A percentile compares a stretch with the other conserved stretches of the same genome.
Evolutionary conservation across 2,888 invertebrate species (phyloP).

Genomic region (Nomada fabriciana): DNA sequence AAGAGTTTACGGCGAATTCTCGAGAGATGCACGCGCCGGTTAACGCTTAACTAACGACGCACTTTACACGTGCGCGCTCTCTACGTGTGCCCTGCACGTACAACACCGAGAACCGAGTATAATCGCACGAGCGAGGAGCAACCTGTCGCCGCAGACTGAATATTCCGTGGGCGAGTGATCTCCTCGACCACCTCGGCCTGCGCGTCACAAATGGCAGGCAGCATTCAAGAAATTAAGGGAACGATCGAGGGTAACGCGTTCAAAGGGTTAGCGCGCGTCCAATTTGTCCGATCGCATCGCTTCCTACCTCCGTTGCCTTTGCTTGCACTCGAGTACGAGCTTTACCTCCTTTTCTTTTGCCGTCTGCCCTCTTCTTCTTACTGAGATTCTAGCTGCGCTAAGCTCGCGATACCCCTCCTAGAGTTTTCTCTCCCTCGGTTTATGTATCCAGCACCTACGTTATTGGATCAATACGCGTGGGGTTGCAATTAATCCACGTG

Average conservation of each 20-base stretch:
- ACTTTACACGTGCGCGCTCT: background rate
- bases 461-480: constrained; percentile 81
- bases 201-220: background rate
- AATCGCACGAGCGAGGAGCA: background rate
- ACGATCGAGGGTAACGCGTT: too few relatives aligned
- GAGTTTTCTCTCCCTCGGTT: constrained; percentile 63
- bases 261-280: too few relatives aligned
- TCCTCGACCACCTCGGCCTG: too few relatives aligned
- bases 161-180: background rate
- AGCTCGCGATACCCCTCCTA: constrained; percentile 53
- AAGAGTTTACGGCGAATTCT: constrained; percentile 49
- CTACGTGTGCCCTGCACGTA: background rate
- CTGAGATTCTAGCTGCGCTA: too few relatives aligned
- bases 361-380: constrained; percentile 22
- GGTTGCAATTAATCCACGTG: constrained; percentile 80
- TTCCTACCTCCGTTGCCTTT: too few relatives aligned
- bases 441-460: constrained; percentile 71
- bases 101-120: background rate
- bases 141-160: constrained; percentile 9
- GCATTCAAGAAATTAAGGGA: too few relatives aligned
- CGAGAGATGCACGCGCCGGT: constrained; percentile 6
- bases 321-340: background rate
- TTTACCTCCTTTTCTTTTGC: background rate
- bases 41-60: background rate
- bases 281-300: too few relatives aligned